phyloP scores from a whole-genome alignment of 1,140 invertebrate species.

The Alviniconcha marisindica region DNA sequence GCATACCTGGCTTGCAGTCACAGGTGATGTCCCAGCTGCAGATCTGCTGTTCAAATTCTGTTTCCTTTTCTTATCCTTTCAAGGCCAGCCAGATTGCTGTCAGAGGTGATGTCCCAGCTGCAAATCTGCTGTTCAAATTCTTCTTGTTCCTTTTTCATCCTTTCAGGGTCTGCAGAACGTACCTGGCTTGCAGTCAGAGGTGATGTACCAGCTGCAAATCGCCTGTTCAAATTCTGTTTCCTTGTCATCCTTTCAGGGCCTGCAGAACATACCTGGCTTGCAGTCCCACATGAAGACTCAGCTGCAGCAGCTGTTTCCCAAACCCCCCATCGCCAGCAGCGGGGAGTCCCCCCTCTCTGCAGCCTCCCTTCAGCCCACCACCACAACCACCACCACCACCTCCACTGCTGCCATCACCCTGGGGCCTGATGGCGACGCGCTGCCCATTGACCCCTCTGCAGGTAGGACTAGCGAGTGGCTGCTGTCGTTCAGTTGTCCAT shows the following conservation, averaged over 20 bases:
- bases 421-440: slow-evolving; percentile 37
- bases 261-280: slow-evolving; percentile 54
- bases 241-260: slow-evolving; percentile 36
- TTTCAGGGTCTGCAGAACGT: too few species aligned
- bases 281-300: slow-evolving; percentile 36
- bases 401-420: slow-evolving; percentile 40
- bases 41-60: too few species aligned
- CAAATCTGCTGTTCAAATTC: neutral
- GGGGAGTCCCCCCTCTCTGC: neutral
- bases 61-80: too few species aligned
- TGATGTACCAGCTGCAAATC: too few species aligned
- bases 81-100: too few species aligned
- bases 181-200: too few species aligned
- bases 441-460: slow-evolving; percentile 41
- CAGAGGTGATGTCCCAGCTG: too few species aligned
- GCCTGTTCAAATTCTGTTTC: neutral
- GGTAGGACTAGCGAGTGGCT: too few species aligned
- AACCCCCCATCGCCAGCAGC: slow-evolving; percentile 1
- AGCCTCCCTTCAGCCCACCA: slow-evolving; percentile 8
- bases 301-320: slow-evolving; percentile 37
- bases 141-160: neutral
- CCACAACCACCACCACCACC: slow-evolving; percentile 36
- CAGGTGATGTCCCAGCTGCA: too few species aligned
- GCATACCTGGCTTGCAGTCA: too few species aligned
- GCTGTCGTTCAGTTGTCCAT: too few species aligned